Conservation (phyloP, 2,797 vertebrate species). For the Oreortyx pictus region DNA sequence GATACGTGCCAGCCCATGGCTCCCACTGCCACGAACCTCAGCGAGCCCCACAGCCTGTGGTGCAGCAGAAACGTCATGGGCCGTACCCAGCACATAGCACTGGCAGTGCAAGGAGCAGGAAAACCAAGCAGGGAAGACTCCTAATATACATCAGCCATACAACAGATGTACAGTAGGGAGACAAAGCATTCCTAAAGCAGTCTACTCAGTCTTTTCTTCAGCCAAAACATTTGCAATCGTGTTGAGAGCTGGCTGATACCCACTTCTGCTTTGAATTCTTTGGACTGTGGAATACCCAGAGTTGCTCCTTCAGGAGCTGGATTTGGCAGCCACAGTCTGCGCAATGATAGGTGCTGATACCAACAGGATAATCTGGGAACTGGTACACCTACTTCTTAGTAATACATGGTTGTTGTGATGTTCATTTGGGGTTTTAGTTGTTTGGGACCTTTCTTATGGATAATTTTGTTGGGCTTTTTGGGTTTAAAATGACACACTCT, state of each 20-base stretch:
- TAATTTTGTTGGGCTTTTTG: background rate
- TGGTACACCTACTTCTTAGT: background rate
- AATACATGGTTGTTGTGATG: background rate
- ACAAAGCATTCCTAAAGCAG: background rate
- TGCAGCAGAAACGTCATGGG: background rate
- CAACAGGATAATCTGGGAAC: background rate
- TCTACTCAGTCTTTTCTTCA: background rate
- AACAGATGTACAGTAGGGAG: background rate
- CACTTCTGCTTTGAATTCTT: background rate
- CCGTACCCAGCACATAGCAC: too few species aligned
- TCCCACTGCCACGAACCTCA: background rate
- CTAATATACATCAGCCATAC: background rate
- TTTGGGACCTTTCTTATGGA: too few species aligned
- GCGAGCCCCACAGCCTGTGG: background rate
- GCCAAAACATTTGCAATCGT: background rate
- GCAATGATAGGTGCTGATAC: accelerated
- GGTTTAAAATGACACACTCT: background rate
- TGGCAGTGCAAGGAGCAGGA: background rate
- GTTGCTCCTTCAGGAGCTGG: background rate
- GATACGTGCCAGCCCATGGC: background rate
- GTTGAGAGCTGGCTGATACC: background rate
- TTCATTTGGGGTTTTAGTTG: background rate
- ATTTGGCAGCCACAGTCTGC: background rate
- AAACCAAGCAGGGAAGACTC: background rate
- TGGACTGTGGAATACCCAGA: background rate